These are phyloP conservation scores for Brassicogethes aeneus DNA, from an alignment of 2,888 invertebrate species.

Conservation along the genomic window DNA sequence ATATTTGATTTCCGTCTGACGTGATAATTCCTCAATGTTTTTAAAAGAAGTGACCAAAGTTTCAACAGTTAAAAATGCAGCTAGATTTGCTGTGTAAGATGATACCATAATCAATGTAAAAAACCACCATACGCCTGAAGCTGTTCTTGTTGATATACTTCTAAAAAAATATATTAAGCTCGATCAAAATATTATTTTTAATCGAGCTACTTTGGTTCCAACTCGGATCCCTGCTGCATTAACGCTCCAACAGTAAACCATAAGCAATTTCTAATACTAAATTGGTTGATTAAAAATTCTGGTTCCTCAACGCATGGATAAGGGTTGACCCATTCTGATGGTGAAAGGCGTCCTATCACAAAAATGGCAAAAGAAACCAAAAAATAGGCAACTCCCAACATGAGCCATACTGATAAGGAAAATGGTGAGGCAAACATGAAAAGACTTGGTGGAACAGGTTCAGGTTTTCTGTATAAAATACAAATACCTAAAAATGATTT, in stretches of 20 bases:
- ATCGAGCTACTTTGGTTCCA: constrained; percentile 68
- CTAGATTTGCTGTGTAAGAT: constrained; percentile 85
- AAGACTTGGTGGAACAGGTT: constrained; percentile 73
- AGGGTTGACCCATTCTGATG: constrained; percentile 84
- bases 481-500: constrained; percentile 68
- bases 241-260: constrained; percentile 85
- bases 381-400: constrained; percentile 71
- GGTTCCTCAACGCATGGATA: constrained; percentile 79
- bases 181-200: constrained; percentile 3
- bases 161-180: constrained; percentile 38
- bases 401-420: constrained; percentile 71
- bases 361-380: constrained; percentile 73
- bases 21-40: constrained; percentile 75
- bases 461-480: constrained; percentile 82
- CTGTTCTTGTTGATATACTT: constrained; percentile 79
- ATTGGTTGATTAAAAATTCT: constrained; percentile 74
- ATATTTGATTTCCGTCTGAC: constrained; percentile 73
- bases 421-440: constrained; percentile 92
- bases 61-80: constrained; percentile 83
- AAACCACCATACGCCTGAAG: constrained; percentile 85
- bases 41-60: constrained; percentile 61
- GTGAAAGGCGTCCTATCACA: constrained; percentile 69
- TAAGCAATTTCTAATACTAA: constrained; percentile 72
- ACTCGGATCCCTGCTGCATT: constrained; percentile 80
- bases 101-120: constrained; percentile 80